phyloP scores from a whole-genome alignment of 2,888 invertebrate genomes.

The Tenodera sinensis region DNA sequence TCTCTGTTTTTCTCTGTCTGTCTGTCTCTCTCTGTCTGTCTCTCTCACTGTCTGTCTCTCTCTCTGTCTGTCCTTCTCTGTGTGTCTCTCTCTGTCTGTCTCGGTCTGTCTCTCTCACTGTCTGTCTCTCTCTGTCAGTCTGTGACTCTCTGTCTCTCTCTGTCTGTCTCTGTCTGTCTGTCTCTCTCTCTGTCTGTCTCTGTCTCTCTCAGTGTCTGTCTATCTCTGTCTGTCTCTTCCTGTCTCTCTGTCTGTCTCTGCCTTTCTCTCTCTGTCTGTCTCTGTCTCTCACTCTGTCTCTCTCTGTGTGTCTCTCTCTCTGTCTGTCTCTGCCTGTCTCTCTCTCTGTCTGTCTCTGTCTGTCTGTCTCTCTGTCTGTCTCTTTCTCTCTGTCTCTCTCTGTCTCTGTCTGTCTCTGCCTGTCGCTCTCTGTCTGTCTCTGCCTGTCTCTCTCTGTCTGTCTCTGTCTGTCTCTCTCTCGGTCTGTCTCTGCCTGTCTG shows the following conservation, averaged over 20 bases:
- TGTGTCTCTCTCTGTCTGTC: background rate
- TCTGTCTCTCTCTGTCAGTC: slow-evolving; percentile 4
- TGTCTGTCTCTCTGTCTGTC: no score
- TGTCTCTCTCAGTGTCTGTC: background rate
- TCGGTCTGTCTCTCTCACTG: slow-evolving; percentile 9
- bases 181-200: background rate
- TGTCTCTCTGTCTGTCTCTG: slow-evolving; percentile 1
- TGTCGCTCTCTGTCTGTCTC: no score
- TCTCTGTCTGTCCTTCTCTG: no score
- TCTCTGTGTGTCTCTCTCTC: background rate
- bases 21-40: background rate
- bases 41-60: slow-evolving; percentile 6
- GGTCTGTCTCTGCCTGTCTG: no score
- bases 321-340: no score
- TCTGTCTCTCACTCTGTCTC: slow-evolving; percentile 6
- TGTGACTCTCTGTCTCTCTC: slow-evolving; percentile 8
- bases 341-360: no score
- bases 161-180: background rate
- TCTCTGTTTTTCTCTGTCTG: slow-evolving; percentile 9
- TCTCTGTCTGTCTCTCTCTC: no score
- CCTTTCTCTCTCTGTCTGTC: slow-evolving; percentile 2
- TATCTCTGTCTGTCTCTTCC: no score
- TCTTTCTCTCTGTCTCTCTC: no score
- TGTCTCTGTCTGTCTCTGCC: no score
- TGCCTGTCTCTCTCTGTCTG: no score